phyloP scores from a whole-genome alignment of 2,113 vertebrate genomes.

The Apteryx owenii region DNA sequence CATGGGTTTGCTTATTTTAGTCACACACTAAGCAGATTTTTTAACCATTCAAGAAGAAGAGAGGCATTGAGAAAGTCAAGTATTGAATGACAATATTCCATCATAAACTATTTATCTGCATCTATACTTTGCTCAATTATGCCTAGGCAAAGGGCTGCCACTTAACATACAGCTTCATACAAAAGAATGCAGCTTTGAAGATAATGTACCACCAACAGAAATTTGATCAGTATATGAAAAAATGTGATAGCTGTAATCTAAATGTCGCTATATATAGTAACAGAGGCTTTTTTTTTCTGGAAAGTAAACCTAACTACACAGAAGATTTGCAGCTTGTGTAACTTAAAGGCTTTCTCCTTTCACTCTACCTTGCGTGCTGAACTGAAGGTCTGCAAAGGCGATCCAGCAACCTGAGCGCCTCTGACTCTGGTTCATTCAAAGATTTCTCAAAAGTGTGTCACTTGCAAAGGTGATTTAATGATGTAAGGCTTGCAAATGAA shows the following conservation, averaged over 20 bases:
- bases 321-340: background rate
- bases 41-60: background rate
- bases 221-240: background rate
- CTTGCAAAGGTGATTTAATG: background rate
- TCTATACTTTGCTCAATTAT: background rate
- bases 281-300: background rate
- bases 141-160: background rate
- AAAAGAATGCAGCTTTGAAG: background rate
- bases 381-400: background rate
- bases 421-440: background rate
- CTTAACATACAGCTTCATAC: background rate
- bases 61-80: background rate
- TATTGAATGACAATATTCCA: background rate
- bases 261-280: background rate
- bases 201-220: background rate
- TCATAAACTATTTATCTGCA: background rate
- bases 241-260: background rate
- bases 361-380: background rate
- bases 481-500: background rate
- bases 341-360: background rate
- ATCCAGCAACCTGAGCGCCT: background rate
- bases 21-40: background rate
- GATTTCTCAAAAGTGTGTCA: background rate
- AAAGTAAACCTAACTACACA: background rate
- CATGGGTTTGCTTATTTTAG: background rate